These are phyloP conservation scores for Erethizon dorsatum DNA, from an alignment of 2,797 vertebrate species.

Conservation along the genomic window DNA sequence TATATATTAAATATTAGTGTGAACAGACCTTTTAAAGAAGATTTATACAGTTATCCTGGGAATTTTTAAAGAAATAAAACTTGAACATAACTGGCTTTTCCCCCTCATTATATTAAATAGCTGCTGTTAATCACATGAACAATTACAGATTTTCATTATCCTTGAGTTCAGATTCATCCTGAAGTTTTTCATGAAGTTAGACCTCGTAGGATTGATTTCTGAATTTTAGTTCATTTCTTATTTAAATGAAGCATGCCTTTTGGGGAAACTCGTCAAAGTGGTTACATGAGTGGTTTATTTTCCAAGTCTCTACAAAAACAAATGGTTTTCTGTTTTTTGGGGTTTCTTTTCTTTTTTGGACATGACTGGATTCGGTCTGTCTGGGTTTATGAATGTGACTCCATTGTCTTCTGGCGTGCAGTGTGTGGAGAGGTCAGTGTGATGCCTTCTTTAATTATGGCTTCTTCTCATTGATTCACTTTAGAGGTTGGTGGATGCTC, in stretches of 20 bases:
- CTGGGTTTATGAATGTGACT: neutral
- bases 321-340: neutral
- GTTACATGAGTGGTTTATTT: neutral
- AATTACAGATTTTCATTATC: constrained; percentile 12
- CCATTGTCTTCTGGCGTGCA: neutral
- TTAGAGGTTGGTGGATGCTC: constrained; percentile 64
- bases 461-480: constrained; percentile 72
- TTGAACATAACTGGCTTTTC: neutral
- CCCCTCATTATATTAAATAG: constrained; percentile 13
- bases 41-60: constrained; percentile 16
- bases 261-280: constrained; percentile 26
- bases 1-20: constrained; percentile 40
- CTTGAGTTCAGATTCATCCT: neutral
- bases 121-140: constrained; percentile 46
- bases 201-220: constrained; percentile 20
- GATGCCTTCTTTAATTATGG: constrained; percentile 58
- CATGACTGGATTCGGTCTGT: neutral
- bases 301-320: constrained; percentile 16
- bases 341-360: neutral
- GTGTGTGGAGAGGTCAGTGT: neutral
- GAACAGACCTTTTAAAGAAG: constrained; percentile 51
- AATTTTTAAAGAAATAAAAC: constrained; percentile 6
- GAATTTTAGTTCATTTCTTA: constrained; percentile 55
- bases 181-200: constrained; percentile 26
- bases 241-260: constrained; percentile 63